A percentile compares a stretch with the other conserved stretches of the same genome.
Evolutionary conservation across 1,140 invertebrate species (phyloP).

Genomic region (Drosophila guanche): DNA sequence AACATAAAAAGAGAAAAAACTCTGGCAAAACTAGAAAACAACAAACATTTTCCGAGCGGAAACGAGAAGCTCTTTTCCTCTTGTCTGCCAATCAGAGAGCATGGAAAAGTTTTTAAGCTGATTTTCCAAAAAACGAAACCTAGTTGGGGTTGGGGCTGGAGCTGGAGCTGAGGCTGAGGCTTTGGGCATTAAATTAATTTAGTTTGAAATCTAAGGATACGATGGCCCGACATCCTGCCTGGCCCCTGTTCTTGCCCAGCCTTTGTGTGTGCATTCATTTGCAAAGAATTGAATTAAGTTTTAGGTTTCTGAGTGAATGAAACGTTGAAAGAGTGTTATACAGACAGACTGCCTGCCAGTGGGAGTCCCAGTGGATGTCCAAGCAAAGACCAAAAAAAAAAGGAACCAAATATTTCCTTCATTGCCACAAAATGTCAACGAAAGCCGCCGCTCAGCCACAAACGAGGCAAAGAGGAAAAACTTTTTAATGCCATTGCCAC

Average conservation of each 20-base stretch:
- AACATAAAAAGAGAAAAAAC: neutral
- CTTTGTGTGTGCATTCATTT: slow-evolving; percentile 55
- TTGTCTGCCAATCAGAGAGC: neutral
- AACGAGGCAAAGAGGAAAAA: slow-evolving; percentile 50
- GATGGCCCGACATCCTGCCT: slow-evolving; percentile 15
- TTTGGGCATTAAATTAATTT: slow-evolving; percentile 36
- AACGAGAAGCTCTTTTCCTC: neutral
- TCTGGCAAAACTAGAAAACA: too few species aligned
- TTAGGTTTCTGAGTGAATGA: slow-evolving; percentile 53
- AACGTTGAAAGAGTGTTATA: slow-evolving; percentile 47
- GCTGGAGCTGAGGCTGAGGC: slow-evolving; percentile 11
- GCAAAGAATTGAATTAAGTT: slow-evolving; percentile 75
- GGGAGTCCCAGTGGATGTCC: neutral
- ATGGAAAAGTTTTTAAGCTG: slow-evolving; percentile 12
- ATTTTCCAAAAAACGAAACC: neutral
- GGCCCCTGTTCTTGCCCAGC: too few species aligned
- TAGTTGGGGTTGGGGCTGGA: neutral
- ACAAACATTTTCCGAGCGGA: too few species aligned
- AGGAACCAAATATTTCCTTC: slow-evolving; percentile 44
- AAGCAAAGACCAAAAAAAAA: slow-evolving; percentile 12
- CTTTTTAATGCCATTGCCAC: slow-evolving; percentile 62
- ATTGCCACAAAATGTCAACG: slow-evolving; percentile 61
- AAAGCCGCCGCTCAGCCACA: neutral
- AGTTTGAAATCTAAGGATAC: slow-evolving; percentile 38
- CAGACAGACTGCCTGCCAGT: neutral